Percentiles rank a stretch among this genome's conserved stretches.
Evolutionary conservation across 1,140 invertebrate genomes (phyloP).

Genomic region (Holcopasites calliopsidis): DNA sequence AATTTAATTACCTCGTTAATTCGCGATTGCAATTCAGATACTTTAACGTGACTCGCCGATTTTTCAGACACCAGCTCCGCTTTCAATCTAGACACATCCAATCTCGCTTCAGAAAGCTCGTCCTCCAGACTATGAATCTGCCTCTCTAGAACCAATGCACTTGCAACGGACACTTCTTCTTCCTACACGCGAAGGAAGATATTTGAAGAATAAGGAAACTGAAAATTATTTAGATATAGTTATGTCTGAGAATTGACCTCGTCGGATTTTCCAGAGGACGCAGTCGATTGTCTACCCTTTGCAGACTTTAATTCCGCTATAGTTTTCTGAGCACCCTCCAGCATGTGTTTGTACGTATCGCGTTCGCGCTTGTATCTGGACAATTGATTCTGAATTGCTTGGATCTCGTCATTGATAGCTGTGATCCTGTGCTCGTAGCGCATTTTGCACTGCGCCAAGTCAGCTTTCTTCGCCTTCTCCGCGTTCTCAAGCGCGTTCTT

Average conservation of each 20-base stretch:
- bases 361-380: slow-evolving; percentile 92
- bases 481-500: slow-evolving; percentile 86
- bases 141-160: slow-evolving; percentile 87
- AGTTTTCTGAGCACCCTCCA: slow-evolving; percentile 91
- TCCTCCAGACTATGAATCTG: slow-evolving; percentile 93
- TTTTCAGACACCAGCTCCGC: slow-evolving; percentile 94
- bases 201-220: not conserved
- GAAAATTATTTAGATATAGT: not conserved
- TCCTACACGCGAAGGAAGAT: slow-evolving; percentile 68
- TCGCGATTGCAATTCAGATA: slow-evolving; percentile 93
- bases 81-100: slow-evolving; percentile 91
- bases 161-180: slow-evolving; percentile 76
- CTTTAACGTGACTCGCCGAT: slow-evolving; percentile 92
- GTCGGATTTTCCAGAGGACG: slow-evolving; percentile 81
- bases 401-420: slow-evolving; percentile 91
- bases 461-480: slow-evolving; percentile 90
- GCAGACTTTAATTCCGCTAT: slow-evolving; percentile 86
- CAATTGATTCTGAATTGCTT: slow-evolving; percentile 89
- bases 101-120: slow-evolving; percentile 89
- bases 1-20: slow-evolving; percentile 89
- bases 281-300: slow-evolving; percentile 70
- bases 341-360: slow-evolving; percentile 94
- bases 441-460: slow-evolving; percentile 91
- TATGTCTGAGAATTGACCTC: slow-evolving; percentile 68
- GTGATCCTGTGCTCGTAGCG: slow-evolving; percentile 93